A percentile compares a stretch with the other conserved stretches of the same genome.
Evolutionary conservation across 2,888 invertebrate genomes (phyloP).

Genomic region (Erebia epiphron): DNA sequence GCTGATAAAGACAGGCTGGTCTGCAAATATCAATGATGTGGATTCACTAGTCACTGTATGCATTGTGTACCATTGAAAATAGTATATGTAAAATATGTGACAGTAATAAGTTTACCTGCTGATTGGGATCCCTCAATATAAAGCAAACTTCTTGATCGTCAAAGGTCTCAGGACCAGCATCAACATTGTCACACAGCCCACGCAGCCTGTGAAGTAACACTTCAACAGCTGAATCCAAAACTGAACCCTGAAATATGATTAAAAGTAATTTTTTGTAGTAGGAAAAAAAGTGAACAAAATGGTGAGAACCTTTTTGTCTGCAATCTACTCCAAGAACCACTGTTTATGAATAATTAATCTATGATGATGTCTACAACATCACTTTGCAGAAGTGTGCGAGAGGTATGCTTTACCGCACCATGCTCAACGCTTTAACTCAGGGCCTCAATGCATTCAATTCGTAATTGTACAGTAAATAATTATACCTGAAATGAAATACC

Average conservation of each 20-base stretch:
- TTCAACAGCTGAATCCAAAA: slow-evolving; percentile 95
- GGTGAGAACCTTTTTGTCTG: neutral
- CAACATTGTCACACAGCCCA: slow-evolving; percentile 96
- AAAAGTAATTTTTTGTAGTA: neutral
- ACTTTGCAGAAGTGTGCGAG: too few relatives aligned
- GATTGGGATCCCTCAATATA: slow-evolving; percentile 87
- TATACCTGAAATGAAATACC: too few relatives aligned
- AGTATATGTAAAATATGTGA: neutral
- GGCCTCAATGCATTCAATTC: too few relatives aligned
- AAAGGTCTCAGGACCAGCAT: slow-evolving; percentile 94
- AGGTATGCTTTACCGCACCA: too few relatives aligned
- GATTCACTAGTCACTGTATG: too few relatives aligned
- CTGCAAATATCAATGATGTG: too few relatives aligned
- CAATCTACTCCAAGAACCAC: too few relatives aligned
- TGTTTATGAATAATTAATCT: too few relatives aligned
- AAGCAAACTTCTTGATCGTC: slow-evolving; percentile 97
- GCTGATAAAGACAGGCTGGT: too few relatives aligned
- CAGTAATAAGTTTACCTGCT: slow-evolving; percentile 61
- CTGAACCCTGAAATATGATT: slow-evolving; percentile 87
- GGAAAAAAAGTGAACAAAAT: neutral
- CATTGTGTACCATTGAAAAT: neutral
- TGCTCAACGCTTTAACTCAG: too few relatives aligned
- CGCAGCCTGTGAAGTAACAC: slow-evolving; percentile 94
- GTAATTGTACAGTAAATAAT: too few relatives aligned
- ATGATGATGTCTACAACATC: too few relatives aligned